Conservation (phyloP, 2,888 invertebrate genomes). For the Pelosia muscerda region DNA sequence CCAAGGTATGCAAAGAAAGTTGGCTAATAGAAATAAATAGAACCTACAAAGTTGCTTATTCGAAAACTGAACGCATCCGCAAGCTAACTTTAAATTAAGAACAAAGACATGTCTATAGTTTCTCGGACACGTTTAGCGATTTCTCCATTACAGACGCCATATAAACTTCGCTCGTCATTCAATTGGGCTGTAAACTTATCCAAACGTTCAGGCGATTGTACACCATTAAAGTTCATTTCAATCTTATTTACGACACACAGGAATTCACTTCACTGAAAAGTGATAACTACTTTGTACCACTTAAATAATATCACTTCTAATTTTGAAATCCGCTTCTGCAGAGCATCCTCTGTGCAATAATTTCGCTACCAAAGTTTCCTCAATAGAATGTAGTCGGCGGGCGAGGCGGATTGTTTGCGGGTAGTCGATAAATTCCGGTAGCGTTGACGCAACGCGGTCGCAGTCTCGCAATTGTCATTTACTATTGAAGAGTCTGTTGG, state of each 20-base stretch:
- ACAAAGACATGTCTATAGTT: conserved; percentile 54
- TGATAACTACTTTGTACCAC: conserved; percentile 31
- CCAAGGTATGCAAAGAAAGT: not conserved
- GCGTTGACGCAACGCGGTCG: conserved; percentile 68
- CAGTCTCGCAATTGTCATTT: conserved; percentile 54
- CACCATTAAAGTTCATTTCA: conserved; percentile 43
- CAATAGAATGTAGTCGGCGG: conserved; percentile 54
- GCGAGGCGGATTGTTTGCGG: conserved; percentile 65
- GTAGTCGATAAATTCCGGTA: conserved; percentile 74
- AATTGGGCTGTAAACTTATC: conserved; percentile 39
- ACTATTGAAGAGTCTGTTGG: conserved; percentile 58
- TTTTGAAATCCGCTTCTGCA: conserved; percentile 32
- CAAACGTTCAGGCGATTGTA: conserved; percentile 45
- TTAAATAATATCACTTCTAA: conserved; percentile 18
- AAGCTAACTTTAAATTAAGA: conserved; percentile 52
- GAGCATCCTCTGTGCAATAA: conserved; percentile 53
- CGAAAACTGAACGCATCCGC: conserved; percentile 46
- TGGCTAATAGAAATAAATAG: conserved; percentile 13
- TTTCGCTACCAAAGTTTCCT: conserved; percentile 55
- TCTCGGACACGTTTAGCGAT: conserved; percentile 21
- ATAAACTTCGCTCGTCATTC: conserved; percentile 38
- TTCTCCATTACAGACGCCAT: conserved; percentile 32
- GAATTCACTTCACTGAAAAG: conserved; percentile 40
- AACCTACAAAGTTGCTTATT: conserved; percentile 31
- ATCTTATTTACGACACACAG: conserved; percentile 46